Conservation (phyloP, 2,113 vertebrate species). For the Ptyas mucosa region DNA sequence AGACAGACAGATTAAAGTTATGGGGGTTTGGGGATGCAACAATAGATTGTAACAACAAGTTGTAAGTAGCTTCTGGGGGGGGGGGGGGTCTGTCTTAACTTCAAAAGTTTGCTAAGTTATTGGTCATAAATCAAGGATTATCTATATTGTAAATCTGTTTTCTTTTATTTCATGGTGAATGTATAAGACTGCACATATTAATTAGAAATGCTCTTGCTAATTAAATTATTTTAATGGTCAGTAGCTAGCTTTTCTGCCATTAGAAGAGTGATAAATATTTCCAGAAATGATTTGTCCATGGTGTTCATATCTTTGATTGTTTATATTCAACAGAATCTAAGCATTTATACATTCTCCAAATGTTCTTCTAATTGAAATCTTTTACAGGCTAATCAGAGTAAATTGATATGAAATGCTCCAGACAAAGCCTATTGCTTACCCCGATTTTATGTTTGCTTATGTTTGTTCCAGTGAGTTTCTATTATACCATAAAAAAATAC, state of each 20-base stretch:
- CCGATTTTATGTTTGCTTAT: not conserved
- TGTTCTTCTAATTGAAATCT: not conserved
- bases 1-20: too few species aligned
- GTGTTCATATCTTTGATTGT: not conserved
- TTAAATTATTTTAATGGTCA: not conserved
- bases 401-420: not conserved
- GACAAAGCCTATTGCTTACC: not conserved
- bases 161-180: not conserved
- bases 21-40: too few species aligned
- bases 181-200: not conserved
- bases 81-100: not conserved
- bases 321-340: not conserved
- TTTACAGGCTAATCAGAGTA: not conserved
- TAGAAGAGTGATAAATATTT: not conserved
- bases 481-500: not conserved
- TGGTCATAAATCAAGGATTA: not conserved
- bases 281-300: not conserved
- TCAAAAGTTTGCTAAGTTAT: not conserved
- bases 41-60: not conserved
- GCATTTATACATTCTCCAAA: not conserved
- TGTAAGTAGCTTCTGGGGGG: not conserved
- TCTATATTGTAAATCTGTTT: not conserved
- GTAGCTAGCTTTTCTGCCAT: not conserved
- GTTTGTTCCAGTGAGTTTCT: not conserved
- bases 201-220: not conserved